phyloP scores from a whole-genome alignment of 1,140 invertebrate genomes.

The Ephestia elutella region DNA sequence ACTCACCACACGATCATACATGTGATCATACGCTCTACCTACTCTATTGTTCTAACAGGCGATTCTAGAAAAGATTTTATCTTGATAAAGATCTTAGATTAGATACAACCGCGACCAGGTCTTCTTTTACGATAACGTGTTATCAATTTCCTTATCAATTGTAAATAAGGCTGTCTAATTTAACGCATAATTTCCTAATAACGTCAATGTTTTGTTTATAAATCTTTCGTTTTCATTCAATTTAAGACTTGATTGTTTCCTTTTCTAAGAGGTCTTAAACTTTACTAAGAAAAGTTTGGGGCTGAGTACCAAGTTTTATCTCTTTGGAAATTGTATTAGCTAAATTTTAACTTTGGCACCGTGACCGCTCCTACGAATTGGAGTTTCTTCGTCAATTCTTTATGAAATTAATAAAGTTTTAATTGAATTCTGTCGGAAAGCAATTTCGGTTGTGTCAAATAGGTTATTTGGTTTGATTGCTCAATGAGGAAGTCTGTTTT shows the following conservation, averaged over 20 bases:
- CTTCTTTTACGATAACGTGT: no score
- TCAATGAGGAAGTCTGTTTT: neutral
- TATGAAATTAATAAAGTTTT: slow-evolving; percentile 71
- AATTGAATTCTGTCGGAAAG: slow-evolving; percentile 63
- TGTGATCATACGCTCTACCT: neutral
- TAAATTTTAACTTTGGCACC: slow-evolving; percentile 49
- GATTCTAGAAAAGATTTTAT: no score
- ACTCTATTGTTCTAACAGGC: no score
- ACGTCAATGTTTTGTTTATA: neutral
- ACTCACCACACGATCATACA: neutral
- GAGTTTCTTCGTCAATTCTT: slow-evolving; percentile 52
- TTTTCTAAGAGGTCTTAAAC: neutral
- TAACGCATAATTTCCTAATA: neutral
- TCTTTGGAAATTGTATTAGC: slow-evolving; percentile 54
- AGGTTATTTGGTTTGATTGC: slow-evolving; percentile 22
- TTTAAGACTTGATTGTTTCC: slow-evolving; percentile 6
- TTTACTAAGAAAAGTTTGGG: slow-evolving; percentile 11
- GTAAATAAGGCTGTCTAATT: no score
- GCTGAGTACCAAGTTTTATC: slow-evolving; percentile 30
- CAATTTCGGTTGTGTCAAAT: slow-evolving; percentile 47
- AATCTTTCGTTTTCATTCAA: neutral
- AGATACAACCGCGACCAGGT: no score
- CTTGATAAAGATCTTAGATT: no score
- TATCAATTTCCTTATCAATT: no score
- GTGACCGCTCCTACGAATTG: slow-evolving; percentile 54